Base-by-base conservation (phyloP, 2,797 vertebrate genomes). In the Tadarida brasiliensis region DNA sequence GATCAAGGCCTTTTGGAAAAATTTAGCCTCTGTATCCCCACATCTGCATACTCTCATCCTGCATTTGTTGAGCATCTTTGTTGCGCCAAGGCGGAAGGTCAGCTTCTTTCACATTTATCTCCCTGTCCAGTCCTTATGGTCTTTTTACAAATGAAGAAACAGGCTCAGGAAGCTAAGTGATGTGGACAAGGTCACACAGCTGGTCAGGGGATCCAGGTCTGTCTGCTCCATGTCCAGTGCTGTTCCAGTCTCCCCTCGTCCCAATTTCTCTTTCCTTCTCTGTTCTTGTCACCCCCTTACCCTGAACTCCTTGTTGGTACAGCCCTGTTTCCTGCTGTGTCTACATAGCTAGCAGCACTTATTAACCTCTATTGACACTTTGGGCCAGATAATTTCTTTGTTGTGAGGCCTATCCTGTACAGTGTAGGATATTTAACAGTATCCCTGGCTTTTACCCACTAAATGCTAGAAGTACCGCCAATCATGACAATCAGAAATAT, bases 1-100 rank as follows among this genome's bases (percentile, higher is more conserved):
- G 78, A 54, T 49, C 51, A 82, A 87, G 35, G 33, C 22, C 22
- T 94, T 94, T 77, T 19, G 73, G 67, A 59, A 88, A 76, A 81
- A 70, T 33, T 11, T 49, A 61, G 44, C 30, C 56, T 47, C n/a
- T 12, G 30, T 4, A 8, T 33, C 16, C 24, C 30, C 9, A 4
- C 1, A 24, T 33, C 20, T 22, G 0, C 4, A 28, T 15, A 11
- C 26, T n/a, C 22, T 20, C 20, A 20, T 20, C 49, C 26, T 68
- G 59, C 11, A 33, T 39, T 49, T 73, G 19, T 11, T 30, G 49
- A 63, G 39, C 24, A 59, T 68, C 73, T 76, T 68, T 51, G 70
- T 5, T 51, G 51, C 93, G 47, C 54, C 56, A 30, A 39, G 56
- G 78, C 35, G 33, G 0, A 4, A 76, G 39, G n/a, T 67, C 20